Percentiles rank a stretch among this genome's conserved stretches.
Evolutionary conservation across 2,113 vertebrate species (phyloP).

Genomic region (Carettochelys insculpta): DNA sequence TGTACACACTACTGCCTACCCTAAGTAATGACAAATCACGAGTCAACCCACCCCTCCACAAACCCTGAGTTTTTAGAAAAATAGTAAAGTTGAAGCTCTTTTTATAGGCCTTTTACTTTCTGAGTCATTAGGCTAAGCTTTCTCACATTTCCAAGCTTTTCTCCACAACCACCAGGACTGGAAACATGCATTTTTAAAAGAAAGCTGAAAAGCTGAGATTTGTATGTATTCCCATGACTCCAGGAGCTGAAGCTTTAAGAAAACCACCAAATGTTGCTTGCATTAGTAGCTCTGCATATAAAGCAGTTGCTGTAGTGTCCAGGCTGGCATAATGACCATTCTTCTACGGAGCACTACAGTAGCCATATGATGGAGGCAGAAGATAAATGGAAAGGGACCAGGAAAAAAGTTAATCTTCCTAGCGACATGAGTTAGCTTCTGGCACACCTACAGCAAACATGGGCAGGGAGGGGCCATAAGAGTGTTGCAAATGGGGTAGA

Average conservation of each 20-base stretch:
- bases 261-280: neutral
- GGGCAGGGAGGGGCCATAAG: neutral
- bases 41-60: neutral
- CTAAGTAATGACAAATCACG: neutral
- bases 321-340: neutral
- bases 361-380: neutral
- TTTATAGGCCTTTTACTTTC: neutral
- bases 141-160: neutral
- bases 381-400: neutral
- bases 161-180: neutral
- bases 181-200: neutral
- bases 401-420: neutral
- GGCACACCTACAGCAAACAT: neutral
- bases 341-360: neutral
- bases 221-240: neutral
- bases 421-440: neutral
- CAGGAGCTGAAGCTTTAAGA: neutral
- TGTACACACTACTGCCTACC: neutral
- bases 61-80: neutral
- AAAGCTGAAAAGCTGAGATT: neutral
- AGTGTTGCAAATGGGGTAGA: neutral
- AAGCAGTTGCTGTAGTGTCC: neutral
- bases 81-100: neutral
- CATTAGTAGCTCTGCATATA: neutral
- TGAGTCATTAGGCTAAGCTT: neutral